phyloP scores from a whole-genome alignment of 2,888 invertebrate genomes.

The Drosophila basisetae region DNA sequence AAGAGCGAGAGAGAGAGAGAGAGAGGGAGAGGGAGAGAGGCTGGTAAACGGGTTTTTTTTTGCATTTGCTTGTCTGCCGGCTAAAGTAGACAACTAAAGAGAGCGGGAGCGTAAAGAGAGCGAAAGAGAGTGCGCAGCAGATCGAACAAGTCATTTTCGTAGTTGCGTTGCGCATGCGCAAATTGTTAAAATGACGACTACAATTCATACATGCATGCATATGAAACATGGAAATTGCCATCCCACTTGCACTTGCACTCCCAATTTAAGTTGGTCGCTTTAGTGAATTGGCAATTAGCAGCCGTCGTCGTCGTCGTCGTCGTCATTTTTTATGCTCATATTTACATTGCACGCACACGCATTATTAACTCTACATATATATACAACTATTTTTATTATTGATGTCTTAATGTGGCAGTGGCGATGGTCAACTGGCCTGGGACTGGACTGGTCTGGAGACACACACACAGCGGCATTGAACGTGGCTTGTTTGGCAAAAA shows the following conservation, averaged over 20 bases:
- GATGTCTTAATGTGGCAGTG: conserved; percentile 76
- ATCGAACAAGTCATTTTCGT: conserved; percentile 15
- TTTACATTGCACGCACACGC: conserved; percentile 69
- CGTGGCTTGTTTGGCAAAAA: conserved; percentile 63
- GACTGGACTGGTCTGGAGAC: conserved; percentile 30
- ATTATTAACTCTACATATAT: conserved; percentile 52
- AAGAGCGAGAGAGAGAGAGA: conserved; percentile 49
- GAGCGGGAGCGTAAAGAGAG: conserved; percentile 2
- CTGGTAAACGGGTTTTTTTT: conserved; percentile 69
- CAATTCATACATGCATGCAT: background rate
- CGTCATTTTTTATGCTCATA: conserved; percentile 52
- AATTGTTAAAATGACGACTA: conserved; percentile 38
- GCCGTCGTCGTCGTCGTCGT: conserved; percentile 28
- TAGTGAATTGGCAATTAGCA: conserved; percentile 65
- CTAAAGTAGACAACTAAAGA: conserved; percentile 24
- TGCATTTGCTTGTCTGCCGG: conserved; percentile 47
- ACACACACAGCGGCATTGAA: conserved; percentile 57
- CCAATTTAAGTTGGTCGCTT: conserved; percentile 47
- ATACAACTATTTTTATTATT: conserved; percentile 57
- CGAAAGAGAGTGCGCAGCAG: background rate
- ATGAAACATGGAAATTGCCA: conserved; percentile 7
- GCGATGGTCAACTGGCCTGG: conserved; percentile 70
- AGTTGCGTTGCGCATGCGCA: conserved; percentile 73
- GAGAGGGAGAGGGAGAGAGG: conserved; percentile 57
- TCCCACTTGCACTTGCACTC: conserved; percentile 36